Conservation (phyloP, 2,113 vertebrate species). For the Lepus europaeus region DNA sequence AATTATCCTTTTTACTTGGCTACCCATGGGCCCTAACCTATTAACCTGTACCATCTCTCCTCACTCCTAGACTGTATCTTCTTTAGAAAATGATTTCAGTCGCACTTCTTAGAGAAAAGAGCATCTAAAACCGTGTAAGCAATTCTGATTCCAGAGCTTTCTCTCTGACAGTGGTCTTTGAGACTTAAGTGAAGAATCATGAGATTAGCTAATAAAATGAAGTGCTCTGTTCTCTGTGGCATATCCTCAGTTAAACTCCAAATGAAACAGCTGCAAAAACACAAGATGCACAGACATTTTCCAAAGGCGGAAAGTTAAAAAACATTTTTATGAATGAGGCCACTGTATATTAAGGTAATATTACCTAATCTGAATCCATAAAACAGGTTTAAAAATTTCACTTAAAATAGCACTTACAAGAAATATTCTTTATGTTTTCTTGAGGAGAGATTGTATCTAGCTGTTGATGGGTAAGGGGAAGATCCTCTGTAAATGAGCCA, state of each 20-base stretch:
- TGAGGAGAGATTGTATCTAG: neutral
- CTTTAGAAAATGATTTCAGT: neutral
- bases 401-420: neutral
- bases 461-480: neutral
- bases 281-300: neutral
- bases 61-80: neutral
- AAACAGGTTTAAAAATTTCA: neutral
- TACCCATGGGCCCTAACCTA: neutral
- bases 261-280: neutral
- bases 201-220: neutral
- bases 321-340: neutral
- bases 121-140: neutral
- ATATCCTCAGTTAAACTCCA: neutral
- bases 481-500: neutral
- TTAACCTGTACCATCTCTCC: neutral
- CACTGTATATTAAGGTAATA: neutral
- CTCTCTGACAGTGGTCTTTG: neutral
- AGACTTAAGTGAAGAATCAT: neutral
- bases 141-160: neutral
- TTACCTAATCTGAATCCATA: neutral
- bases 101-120: neutral
- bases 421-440: neutral
- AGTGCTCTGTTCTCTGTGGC: neutral
- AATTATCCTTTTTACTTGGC: neutral
- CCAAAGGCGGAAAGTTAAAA: neutral